Evolutionary conservation across 2,888 invertebrate species (phyloP), one percentile per base, ranked within the genome.

Genomic region (Drosophila gaucha): DNA sequence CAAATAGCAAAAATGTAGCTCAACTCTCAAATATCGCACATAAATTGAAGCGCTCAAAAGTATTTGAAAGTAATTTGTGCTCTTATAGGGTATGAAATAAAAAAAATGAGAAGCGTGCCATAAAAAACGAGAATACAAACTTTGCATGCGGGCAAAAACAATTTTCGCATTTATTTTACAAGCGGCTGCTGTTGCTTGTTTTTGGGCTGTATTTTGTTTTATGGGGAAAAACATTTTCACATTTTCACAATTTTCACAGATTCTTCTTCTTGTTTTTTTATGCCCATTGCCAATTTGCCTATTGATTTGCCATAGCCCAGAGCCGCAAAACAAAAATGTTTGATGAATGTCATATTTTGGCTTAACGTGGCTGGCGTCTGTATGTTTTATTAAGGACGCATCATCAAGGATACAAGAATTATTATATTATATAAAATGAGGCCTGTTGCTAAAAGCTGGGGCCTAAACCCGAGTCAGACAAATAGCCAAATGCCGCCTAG

Each of bases 261-360:
- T n/a, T n/a, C n/a, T n/a, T 57, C 60, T 38, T 20, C 47, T 28
- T 36, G 38, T 59, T 59, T 66, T 79, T 63, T 65, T 74, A 67
- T 68, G 75, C 47, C 73, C 49, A 78, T 65, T 52, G 74, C 59
- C 83, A 76, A 80, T 83, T 80, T 82, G 80, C 83, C 71, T 83
- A 83, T 83, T 83, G 83, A 82, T 83, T 80, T 80, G 76, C 67
- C 63, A 79, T 65, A 58, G 22, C 43, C 43, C 44, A 58, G 64
- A 26, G 39, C 14, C n/a, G 20, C 20, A 31, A 59, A 59, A 31
- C 4, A 22, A 20, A 63, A 63, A 78, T 73, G 33, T 55, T 79
- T 80, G 83, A 80, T 82, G 71, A 64, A 80, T 71, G 68, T 63
- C 73, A 67, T 54, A 58, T 77, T 65, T 43, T 6, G 50, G 73